A percentile compares a stretch with the other conserved stretches of the same genome.
Conservation (phyloP, 2,888 invertebrate species). For the Germaria angustata region DNA sequence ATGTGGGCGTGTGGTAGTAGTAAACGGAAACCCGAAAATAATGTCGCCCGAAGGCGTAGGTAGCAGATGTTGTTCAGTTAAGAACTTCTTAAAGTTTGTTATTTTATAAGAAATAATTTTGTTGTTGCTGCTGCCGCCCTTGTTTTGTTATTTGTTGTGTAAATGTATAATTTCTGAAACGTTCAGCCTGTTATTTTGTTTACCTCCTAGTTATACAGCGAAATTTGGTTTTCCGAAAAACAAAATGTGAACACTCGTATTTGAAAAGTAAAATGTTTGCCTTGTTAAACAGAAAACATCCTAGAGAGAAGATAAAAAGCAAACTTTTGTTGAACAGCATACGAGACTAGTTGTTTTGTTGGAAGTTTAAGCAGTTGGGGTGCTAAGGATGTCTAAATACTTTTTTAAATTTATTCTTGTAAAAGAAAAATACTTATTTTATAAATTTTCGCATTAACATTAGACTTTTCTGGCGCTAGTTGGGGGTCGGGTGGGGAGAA, state of each 20-base stretch:
- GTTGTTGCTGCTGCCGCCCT: conserved; percentile 6
- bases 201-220: not conserved
- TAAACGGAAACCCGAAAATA: conserved; percentile 61
- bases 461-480: not conserved
- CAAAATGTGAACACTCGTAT: conserved; percentile 22
- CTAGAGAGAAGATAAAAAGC: not conserved
- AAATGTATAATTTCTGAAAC: not conserved
- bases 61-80: conserved; percentile 68
- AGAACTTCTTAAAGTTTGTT: conserved; percentile 62
- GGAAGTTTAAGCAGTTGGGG: not conserved
- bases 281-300: not conserved
- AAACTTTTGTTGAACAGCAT: conserved; percentile 58
- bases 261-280: conserved; percentile 35
- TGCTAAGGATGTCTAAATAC: not conserved
- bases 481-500: conserved; percentile 9
- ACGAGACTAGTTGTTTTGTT: conserved; percentile 53
- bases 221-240: conserved; percentile 13
- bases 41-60: conserved; percentile 66
- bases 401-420: conserved; percentile 47
- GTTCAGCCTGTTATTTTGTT: conserved; percentile 17
- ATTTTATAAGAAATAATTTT: conserved; percentile 17
- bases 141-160: conserved; percentile 40
- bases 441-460: conserved; percentile 16
- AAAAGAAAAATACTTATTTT: not conserved
- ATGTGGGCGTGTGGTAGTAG: not conserved